Conservation (phyloP, 2,113 vertebrate species). For the Ovibos moschatus region DNA sequence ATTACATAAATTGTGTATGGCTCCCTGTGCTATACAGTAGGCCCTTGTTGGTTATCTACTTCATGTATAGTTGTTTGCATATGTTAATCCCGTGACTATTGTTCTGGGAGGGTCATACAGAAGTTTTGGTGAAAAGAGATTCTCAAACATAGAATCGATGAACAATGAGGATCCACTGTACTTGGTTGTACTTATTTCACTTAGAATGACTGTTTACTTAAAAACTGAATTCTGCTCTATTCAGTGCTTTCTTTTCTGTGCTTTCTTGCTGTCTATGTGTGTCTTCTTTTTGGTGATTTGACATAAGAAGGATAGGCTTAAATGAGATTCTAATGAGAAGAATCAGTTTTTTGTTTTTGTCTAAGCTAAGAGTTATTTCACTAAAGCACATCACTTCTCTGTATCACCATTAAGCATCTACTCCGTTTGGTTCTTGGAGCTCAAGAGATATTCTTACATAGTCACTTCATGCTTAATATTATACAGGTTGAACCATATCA, state of each 20-base stretch:
- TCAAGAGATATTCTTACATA: not conserved
- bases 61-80: not conserved
- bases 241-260: not conserved
- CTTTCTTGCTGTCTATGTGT: not conserved
- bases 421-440: not conserved
- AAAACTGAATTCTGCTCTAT: not conserved
- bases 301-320: not conserved
- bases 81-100: not conserved
- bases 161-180: not conserved
- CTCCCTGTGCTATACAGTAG: not conserved
- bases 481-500: not conserved
- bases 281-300: not conserved
- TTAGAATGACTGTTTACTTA: not conserved
- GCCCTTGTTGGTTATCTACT: not conserved
- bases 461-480: not conserved
- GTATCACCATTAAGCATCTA: not conserved
- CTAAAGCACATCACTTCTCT: not conserved
- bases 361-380: not conserved
- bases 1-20: not conserved
- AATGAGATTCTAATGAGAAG: not conserved
- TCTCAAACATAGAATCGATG: not conserved
- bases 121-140: not conserved
- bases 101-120: not conserved
- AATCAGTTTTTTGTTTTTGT: not conserved
- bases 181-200: not conserved